These are phyloP conservation scores for Gasterosteus aculeatus DNA, from an alignment of 2,113 vertebrate genomes.

Conservation along the genomic window DNA sequence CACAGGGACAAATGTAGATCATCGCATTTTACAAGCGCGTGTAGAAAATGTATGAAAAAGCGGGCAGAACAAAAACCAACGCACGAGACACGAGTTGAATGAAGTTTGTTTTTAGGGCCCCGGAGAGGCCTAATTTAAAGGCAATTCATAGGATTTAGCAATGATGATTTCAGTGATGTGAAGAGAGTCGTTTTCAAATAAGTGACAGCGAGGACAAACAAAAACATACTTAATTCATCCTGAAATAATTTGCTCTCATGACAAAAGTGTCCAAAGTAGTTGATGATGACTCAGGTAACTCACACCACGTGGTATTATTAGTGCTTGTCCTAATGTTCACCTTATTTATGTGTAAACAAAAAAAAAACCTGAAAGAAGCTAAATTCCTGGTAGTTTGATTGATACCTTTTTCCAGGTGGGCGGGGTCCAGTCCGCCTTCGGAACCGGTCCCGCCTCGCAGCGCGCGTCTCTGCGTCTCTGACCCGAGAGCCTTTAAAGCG, in stretches of 20 bases:
- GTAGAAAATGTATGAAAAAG: too few relatives aligned
- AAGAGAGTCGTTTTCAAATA: not conserved
- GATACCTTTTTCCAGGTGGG: constrained; percentile 49
- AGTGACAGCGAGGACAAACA: not conserved
- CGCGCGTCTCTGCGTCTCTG: constrained; percentile 7
- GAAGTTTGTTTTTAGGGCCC: not conserved
- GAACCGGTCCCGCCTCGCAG: constrained; percentile 73
- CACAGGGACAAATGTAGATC: not conserved
- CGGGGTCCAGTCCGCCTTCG: constrained; percentile 40
- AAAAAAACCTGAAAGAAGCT: not conserved
- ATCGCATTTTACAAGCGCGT: not conserved
- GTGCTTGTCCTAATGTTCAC: too few relatives aligned
- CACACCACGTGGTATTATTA: not conserved
- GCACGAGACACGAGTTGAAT: not conserved
- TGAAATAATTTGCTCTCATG: not conserved
- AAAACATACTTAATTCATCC: not conserved
- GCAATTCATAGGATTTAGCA: not conserved
- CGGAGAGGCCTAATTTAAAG: not conserved
- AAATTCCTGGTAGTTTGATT: constrained; percentile 5
- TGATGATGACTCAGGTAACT: constrained; percentile 20
- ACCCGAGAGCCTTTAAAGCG: constrained; percentile 75
- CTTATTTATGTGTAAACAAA: too few relatives aligned
- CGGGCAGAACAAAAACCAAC: not conserved
- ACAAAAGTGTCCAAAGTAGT: not conserved
- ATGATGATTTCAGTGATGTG: not conserved